A percentile compares a stretch with the other conserved stretches of the same genome.
Conservation (phyloP, 2,797 vertebrate species). For the Scleropages formosus region DNA sequence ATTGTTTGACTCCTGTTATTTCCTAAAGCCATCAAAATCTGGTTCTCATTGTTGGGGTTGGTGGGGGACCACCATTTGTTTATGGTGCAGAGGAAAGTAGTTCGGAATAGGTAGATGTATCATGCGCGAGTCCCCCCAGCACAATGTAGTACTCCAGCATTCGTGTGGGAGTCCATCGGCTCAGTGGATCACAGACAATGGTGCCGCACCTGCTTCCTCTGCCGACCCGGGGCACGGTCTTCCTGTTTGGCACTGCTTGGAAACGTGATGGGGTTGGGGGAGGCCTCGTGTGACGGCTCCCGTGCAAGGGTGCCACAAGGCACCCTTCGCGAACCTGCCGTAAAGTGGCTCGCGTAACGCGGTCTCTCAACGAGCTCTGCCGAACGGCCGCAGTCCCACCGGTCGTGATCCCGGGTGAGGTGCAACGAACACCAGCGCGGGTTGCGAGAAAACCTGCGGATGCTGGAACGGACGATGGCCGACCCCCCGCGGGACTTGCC, state of each 20-base stretch:
- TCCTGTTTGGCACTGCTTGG: slow-evolving; percentile 73
- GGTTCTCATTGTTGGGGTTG: slow-evolving; percentile 30
- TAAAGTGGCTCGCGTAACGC: background rate
- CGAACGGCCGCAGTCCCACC: too few relatives aligned
- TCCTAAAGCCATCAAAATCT: slow-evolving; percentile 59
- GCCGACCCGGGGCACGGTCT: slow-evolving; percentile 57
- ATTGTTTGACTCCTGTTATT: slow-evolving; percentile 59
- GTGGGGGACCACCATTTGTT: slow-evolving; percentile 24
- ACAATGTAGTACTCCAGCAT: slow-evolving; percentile 32
- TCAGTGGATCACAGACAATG: slow-evolving; percentile 73
- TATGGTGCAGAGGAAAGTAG: slow-evolving; percentile 44
- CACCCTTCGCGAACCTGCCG: background rate
- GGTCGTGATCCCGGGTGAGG: too few relatives aligned
- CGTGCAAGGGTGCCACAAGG: background rate
- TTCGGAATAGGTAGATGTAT: slow-evolving; percentile 56
- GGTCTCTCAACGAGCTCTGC: background rate
- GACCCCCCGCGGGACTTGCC: too few relatives aligned
- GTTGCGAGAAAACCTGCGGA: too few relatives aligned
- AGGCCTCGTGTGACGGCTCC: slow-evolving; percentile 33
- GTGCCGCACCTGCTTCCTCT: slow-evolving; percentile 77
- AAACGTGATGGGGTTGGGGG: slow-evolving; percentile 60
- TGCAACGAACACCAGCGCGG: too few relatives aligned
- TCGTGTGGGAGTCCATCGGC: slow-evolving; percentile 69
- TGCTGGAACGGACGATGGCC: background rate
- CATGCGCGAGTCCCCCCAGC: slow-evolving; percentile 33